These are phyloP conservation scores for Cherax destructor DNA, from an alignment of 1,140 invertebrate species.

Conservation along the genomic window DNA sequence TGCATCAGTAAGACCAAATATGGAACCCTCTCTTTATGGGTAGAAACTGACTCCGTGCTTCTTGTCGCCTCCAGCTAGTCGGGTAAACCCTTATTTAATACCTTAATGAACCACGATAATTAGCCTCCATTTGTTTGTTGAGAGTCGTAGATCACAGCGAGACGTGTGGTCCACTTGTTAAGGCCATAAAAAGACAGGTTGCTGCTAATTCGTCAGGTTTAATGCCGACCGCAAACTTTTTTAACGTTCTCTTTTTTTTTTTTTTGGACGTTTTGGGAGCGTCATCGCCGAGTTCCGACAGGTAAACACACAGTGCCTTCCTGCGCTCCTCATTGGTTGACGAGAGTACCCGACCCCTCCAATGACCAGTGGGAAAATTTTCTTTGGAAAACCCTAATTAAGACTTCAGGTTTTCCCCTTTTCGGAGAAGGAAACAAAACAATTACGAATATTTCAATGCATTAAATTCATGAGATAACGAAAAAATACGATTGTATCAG, in stretches of 20 bases:
- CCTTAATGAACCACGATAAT: constrained; percentile 8
- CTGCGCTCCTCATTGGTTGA: too few relatives aligned
- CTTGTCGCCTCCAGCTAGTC: background rate
- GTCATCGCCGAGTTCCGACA: too few relatives aligned
- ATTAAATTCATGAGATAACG: too few relatives aligned
- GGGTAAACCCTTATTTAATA: background rate
- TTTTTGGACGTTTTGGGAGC: background rate
- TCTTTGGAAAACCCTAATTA: too few relatives aligned
- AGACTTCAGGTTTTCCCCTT: too few relatives aligned
- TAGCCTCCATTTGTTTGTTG: background rate
- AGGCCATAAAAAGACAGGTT: background rate
- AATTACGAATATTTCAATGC: too few relatives aligned
- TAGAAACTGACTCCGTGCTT: background rate
- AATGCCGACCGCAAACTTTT: background rate
- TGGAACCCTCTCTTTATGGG: background rate
- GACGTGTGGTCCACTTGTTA: background rate
- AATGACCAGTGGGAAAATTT: too few relatives aligned
- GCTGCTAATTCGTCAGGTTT: background rate
- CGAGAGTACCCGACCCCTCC: too few relatives aligned
- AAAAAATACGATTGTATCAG: too few relatives aligned
- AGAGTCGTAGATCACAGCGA: background rate
- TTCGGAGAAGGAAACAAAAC: too few relatives aligned
- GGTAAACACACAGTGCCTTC: too few relatives aligned
- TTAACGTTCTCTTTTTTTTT: background rate
- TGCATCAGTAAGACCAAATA: background rate